A percentile compares a stretch with the other conserved stretches of the same genome.
These are phyloP conservation scores for Chelidonichthys spinosus DNA, from an alignment of 2,797 vertebrate species.

Conservation along the genomic window DNA sequence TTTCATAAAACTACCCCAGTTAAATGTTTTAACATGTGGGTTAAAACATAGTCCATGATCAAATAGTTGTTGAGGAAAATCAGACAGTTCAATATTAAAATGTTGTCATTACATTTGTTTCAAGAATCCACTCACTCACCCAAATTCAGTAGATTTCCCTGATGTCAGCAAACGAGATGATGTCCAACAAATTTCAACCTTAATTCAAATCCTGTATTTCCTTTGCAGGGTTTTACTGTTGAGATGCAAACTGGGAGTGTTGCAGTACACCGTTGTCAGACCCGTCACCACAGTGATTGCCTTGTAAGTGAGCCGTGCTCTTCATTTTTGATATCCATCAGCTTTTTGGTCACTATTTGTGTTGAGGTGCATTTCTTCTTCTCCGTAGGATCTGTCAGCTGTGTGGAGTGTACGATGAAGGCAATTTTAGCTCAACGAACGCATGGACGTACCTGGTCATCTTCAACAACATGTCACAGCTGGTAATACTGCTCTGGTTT, in stretches of 20 bases:
- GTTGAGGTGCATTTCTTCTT: slow-evolving; percentile 1
- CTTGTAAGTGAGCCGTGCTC: slow-evolving; percentile 87
- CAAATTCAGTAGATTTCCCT: not conserved
- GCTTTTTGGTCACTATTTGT: not conserved
- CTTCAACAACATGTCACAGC: slow-evolving; percentile 96
- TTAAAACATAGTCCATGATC: not conserved
- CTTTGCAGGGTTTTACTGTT: slow-evolving; percentile 91
- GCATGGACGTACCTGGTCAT: slow-evolving; percentile 99
- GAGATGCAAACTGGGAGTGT: slow-evolving; percentile 95
- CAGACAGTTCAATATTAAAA: not conserved
- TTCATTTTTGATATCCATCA: not conserved
- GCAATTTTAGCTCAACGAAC: slow-evolving; percentile 95
- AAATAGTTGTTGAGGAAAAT: not conserved
- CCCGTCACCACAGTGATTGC: slow-evolving; percentile 96
- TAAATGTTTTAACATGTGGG: not conserved
- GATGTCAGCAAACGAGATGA: not conserved
- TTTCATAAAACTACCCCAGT: not conserved
- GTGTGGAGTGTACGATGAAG: slow-evolving; percentile 93
- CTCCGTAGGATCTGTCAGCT: slow-evolving; percentile 92
- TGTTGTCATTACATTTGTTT: not conserved
- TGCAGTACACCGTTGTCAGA: slow-evolving; percentile 97
- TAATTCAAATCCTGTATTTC: slow-evolving; percentile 15
- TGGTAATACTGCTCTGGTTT: slow-evolving; percentile 81
- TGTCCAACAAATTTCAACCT: not conserved
- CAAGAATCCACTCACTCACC: not conserved